Evolutionary conservation across 2,888 invertebrate species (phyloP), one percentile per base, ranked within the genome.

Genomic region (Amphipyra tragopoginis): DNA sequence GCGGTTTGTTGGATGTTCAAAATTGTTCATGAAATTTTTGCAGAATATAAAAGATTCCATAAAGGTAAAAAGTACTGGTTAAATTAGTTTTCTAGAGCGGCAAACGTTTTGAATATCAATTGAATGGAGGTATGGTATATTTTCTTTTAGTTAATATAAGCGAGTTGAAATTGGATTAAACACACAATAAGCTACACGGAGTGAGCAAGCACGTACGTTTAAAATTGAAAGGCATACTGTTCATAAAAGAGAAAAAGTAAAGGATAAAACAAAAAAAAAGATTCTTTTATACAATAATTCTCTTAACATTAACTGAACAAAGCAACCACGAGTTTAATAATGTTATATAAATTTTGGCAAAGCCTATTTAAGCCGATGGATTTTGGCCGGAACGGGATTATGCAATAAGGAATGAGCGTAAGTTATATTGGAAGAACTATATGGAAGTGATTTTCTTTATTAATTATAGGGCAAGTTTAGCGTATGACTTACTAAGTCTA

Each of bases 71-170:
- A 29, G 21, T 54, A 21, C 21, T 39, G 7, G 40, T 52, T 8
- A 55, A 52, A 70, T 68, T 68, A 61, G 51, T 73, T 61, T 53
- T 52, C n/a, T 38, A 21, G 44, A 55, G 33, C 15, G 15, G 8
- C 11, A 21, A 42, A 53, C 49, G 40, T 42, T 45, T 42, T 50
- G 72, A 50, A 68, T 72, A 43, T 21, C 21, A 72, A 72, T 59
- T 53, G 45, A 11, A 42, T 33, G 11, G 14, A 33, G 21, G 7
- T 13, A 34, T 3, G 6, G n/a, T 34, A 33, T 10, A 14, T 34
- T 50, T 45, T 21, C 7, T 33, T 36, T 36, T 34, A 50, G 34
- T 36, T 10, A 13, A 6, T 15, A 29, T 21, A 29, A 5, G 5
- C 7, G 29, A 29, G 7, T 29, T 29, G 0, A 50, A 64, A 43